These are phyloP conservation scores for Bombus soroeensis DNA, from an alignment of 1,140 invertebrate species.

Conservation along the genomic window DNA sequence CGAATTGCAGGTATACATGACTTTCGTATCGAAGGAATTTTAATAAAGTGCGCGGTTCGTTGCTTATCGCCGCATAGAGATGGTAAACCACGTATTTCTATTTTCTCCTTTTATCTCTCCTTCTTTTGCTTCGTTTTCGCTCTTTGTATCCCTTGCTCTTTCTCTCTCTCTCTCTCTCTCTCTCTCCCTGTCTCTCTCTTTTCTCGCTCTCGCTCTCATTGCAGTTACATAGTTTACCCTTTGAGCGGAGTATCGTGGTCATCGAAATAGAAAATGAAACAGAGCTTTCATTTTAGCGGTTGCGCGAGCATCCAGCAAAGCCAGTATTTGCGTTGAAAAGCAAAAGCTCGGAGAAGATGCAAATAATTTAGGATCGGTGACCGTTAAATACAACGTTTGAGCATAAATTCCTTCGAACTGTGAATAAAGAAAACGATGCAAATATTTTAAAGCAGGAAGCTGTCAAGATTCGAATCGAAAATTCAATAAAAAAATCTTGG, in stretches of 20 bases:
- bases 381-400: not conserved
- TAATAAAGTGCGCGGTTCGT: slow-evolving; percentile 47
- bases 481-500: not conserved
- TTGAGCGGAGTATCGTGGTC: slow-evolving; percentile 1
- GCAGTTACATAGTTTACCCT: not conserved
- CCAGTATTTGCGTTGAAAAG: not conserved
- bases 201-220: not conserved
- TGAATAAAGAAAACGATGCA: not conserved
- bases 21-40: slow-evolving; percentile 44
- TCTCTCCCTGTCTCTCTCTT: not conserved
- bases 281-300: not conserved
- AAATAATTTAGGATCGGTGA: not conserved
- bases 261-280: slow-evolving; percentile 4
- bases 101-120: not conserved
- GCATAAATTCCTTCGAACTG: too few species aligned
- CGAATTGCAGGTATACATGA: slow-evolving; percentile 30
- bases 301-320: not conserved
- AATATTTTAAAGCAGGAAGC: not conserved
- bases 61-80: not conserved
- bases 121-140: not conserved
- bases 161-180: not conserved
- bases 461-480: not conserved
- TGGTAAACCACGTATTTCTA: not conserved
- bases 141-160: not conserved
- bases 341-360: not conserved